These are phyloP conservation scores for Hozukius guyotensis DNA, from an alignment of 2,797 vertebrate genomes.

Conservation along the genomic window DNA sequence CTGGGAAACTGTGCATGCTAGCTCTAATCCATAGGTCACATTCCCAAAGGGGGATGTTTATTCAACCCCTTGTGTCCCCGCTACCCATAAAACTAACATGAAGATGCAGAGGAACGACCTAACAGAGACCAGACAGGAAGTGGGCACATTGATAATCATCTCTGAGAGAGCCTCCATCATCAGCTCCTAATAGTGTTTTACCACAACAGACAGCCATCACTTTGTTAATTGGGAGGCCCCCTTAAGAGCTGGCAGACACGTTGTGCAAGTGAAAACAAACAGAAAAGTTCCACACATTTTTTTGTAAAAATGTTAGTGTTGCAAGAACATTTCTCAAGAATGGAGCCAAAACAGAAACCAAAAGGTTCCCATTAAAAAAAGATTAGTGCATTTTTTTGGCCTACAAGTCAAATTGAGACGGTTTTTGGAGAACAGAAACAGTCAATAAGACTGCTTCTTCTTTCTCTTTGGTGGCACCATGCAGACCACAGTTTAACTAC, in stretches of 20 bases:
- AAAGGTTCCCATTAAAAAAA: not conserved
- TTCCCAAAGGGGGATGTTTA: slow-evolving; percentile 72
- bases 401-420: not conserved
- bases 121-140: slow-evolving; percentile 59
- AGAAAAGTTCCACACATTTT: not conserved
- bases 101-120: slow-evolving; percentile 48
- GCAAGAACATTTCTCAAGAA: slow-evolving; percentile 27
- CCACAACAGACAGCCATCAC: slow-evolving; percentile 17
- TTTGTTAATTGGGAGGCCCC: slow-evolving; percentile 22
- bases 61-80: slow-evolving; percentile 66
- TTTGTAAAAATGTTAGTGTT: not conserved
- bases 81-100: slow-evolving; percentile 62
- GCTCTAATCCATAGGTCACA: slow-evolving; percentile 60
- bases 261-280: slow-evolving; percentile 29
- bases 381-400: not conserved
- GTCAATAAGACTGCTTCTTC: slow-evolving; percentile 10
- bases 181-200: slow-evolving; percentile 41
- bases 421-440: slow-evolving; percentile 62
- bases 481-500: not conserved
- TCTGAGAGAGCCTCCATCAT: slow-evolving; percentile 64
- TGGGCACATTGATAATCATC: slow-evolving; percentile 47
- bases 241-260: not conserved
- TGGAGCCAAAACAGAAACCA: not conserved
- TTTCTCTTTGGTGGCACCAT: slow-evolving; percentile 6
- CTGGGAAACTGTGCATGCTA: slow-evolving; percentile 49